Conservation (phyloP, 2,888 invertebrate species). For the Operophtera brumata region DNA sequence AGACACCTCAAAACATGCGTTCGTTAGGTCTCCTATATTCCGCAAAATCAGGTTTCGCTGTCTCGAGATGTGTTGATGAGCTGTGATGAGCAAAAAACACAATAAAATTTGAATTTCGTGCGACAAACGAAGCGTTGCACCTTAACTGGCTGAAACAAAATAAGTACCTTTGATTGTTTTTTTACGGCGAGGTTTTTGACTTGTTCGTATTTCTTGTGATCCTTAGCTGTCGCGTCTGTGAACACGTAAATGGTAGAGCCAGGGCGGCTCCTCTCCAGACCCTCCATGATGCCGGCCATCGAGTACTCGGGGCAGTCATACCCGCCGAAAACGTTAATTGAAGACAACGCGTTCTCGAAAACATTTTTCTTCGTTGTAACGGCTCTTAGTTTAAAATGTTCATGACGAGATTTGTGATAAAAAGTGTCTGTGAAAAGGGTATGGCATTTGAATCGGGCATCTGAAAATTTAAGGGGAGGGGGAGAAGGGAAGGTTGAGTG, state of each 20-base stretch:
- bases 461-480: too few relatives aligned
- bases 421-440: not conserved
- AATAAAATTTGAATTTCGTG: too few relatives aligned
- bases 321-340: not conserved
- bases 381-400: not conserved
- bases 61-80: too few relatives aligned
- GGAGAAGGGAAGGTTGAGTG: too few relatives aligned
- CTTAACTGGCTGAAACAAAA: not conserved
- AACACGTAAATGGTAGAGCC: conserved; percentile 44
- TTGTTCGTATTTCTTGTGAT: conserved; percentile 18
- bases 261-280: conserved; percentile 34
- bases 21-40: too few relatives aligned
- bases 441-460: too few relatives aligned
- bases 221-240: conserved; percentile 46
- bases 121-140: not conserved
- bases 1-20: too few relatives aligned
- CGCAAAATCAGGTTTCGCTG: too few relatives aligned
- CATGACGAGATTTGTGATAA: not conserved
- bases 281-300: conserved; percentile 37
- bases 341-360: not conserved
- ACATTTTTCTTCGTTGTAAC: not conserved
- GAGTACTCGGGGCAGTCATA: conserved; percentile 40
- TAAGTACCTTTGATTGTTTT: conserved; percentile 39
- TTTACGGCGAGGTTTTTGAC: conserved; percentile 37
- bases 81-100: too few relatives aligned